Evolutionary conservation across 2,888 invertebrate species (phyloP), one percentile per base, ranked within the genome.

Genomic region (Nemoura dubitans): DNA sequence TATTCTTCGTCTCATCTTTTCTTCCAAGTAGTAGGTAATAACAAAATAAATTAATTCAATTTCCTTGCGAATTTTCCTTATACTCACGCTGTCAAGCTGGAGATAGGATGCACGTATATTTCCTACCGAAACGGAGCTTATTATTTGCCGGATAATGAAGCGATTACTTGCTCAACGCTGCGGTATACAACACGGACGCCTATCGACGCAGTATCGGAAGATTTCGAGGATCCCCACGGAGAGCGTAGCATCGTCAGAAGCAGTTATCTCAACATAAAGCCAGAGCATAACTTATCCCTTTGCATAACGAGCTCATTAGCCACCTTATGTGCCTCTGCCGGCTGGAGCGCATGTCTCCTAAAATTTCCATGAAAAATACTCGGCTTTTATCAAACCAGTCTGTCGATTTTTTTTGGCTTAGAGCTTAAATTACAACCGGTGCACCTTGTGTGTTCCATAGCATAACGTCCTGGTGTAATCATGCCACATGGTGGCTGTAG

Each of bases 271-370:
- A 29, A 28, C 81, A 30, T 30, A 30, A n/a, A 30, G 29, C 81
- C 16, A 7, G 59, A 1, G 59, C 59, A 36, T 10, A 59, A 21
- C 59, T 59, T 59, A 10, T 3, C 2, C 27, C 81, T 81, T 16
- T 5, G 29, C 30, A 30, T 81, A 81, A 81, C 81, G 81, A 81
- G 25, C 81, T 81, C 81, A 81, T 81, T 81, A 81, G 81, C 81
- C 7, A 29, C n/a, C 27, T n/a, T n/a, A 81, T 30, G 16, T 30
- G 29, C 81, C 7, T 5, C 29, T 27, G 30, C 26, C 59, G 16
- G 3, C 59, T 59, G 16, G 14, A 3, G 59, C 21, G 3, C 16
- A 10, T 59, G 36, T 36, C 59, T 59, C 21, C 14, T 59, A 2
- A 59, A 59, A 59, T 59, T 59, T 59, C 59, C 59, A 59, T 59